phyloP scores from a whole-genome alignment of 2,888 invertebrate species.

The Coecobrya sp. region DNA sequence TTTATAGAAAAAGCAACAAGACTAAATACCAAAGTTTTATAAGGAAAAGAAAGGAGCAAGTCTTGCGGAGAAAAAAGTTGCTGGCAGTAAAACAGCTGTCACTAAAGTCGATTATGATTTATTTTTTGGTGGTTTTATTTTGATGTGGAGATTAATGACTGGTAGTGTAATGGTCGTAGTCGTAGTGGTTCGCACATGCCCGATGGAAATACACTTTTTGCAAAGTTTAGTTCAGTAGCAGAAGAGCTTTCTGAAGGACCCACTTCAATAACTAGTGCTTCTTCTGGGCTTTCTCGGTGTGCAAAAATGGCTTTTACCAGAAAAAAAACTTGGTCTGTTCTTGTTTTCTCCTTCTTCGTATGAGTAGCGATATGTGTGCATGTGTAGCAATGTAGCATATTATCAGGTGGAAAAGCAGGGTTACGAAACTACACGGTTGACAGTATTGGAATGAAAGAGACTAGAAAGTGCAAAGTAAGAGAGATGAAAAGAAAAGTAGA shows the following conservation, averaged over 20 bases:
- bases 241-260: conserved; percentile 2
- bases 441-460: neutral
- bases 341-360: neutral
- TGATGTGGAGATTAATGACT: conserved; percentile 79
- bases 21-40: conserved; percentile 27
- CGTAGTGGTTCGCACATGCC: conserved; percentile 23
- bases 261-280: conserved; percentile 34
- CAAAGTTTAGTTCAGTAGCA: neutral
- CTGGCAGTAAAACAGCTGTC: conserved; percentile 74
- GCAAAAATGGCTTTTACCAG: conserved; percentile 10
- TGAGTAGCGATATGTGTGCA: neutral
- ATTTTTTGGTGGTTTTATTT: conserved; percentile 76
- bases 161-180: neutral
- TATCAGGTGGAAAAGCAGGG: conserved; percentile 38
- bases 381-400: neutral
- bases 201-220: neutral
- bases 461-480: neutral
- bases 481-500: neutral
- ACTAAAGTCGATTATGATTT: conserved; percentile 81
- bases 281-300: neutral
- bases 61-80: conserved; percentile 32
- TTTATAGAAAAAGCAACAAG: conserved; percentile 15
- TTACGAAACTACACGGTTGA: neutral
- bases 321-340: neutral
- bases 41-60: neutral